Conservation (phyloP, 2,888 invertebrate genomes). For the Callyntrura guangdongensis region DNA sequence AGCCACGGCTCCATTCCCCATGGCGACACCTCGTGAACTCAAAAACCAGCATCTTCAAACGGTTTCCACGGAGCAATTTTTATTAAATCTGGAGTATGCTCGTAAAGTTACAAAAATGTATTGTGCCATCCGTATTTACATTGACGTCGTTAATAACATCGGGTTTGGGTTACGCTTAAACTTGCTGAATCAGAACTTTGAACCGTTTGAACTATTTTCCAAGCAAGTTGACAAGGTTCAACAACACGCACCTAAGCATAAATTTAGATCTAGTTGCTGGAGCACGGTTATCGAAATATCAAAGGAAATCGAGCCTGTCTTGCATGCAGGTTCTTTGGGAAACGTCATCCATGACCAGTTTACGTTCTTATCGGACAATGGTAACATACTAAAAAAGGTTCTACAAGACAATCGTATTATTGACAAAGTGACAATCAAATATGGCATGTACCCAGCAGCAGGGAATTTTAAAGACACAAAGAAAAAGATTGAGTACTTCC, state of each 20-base stretch:
- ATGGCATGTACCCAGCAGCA: too few relatives aligned
- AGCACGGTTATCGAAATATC: not conserved
- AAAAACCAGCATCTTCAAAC: too few relatives aligned
- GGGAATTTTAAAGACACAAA: too few relatives aligned
- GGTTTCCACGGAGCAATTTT: too few relatives aligned
- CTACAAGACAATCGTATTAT: not conserved
- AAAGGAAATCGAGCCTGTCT: not conserved
- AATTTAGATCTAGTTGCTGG: conserved; percentile 7
- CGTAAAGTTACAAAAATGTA: not conserved
- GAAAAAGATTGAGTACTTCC: conserved; percentile 14
- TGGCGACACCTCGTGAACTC: too few relatives aligned
- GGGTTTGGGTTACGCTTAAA: too few relatives aligned
- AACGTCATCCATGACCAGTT: conserved; percentile 51
- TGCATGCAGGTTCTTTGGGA: not conserved
- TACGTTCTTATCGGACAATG: not conserved
- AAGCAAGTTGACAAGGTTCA: not conserved
- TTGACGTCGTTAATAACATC: not conserved
- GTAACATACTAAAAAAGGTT: not conserved
- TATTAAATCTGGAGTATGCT: not conserved
- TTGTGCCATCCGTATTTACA: not conserved
- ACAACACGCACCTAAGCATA: not conserved
- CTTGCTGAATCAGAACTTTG: not conserved
- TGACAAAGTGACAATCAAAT: conserved; percentile 15
- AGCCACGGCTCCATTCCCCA: too few relatives aligned
- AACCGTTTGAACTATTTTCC: not conserved